phyloP scores from a whole-genome alignment of 2,113 vertebrate species.

The Pedetes capensis region DNA sequence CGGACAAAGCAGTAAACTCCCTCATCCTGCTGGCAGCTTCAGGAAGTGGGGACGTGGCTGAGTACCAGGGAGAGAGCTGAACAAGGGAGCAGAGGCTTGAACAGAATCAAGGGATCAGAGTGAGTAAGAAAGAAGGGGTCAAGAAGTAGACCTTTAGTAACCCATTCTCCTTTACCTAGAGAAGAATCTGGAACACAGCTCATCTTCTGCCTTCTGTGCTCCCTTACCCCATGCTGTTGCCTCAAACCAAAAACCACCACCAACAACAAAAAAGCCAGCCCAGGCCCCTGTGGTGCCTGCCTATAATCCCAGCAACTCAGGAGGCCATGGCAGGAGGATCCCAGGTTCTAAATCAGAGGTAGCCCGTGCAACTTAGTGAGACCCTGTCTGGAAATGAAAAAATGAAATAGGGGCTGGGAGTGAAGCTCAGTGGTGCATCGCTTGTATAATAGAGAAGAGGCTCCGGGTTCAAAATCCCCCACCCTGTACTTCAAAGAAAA shows the following conservation, averaged over 20 bases:
- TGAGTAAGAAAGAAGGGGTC: neutral
- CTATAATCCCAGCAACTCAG: too few species aligned
- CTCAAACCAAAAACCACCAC: fast-evolving
- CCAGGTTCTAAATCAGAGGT: too few species aligned
- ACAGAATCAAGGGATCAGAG: neutral
- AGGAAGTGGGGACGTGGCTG: constrained; percentile 42
- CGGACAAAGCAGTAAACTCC: constrained; percentile 19
- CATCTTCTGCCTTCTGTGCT: neutral
- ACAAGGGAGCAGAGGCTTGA: neutral
- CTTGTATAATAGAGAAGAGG: too few species aligned
- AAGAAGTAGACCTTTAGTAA: neutral
- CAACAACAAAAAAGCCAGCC: neutral
- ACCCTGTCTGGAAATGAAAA: too few species aligned
- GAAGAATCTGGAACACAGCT: neutral
- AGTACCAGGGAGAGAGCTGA: constrained; percentile 41
- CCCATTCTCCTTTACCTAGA: neutral
- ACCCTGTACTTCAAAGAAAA: too few species aligned
- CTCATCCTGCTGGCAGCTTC: constrained; percentile 64
- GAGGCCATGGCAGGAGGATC: too few species aligned
- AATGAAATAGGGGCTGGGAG: too few species aligned
- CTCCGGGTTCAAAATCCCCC: too few species aligned
- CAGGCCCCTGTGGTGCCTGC: too few species aligned
- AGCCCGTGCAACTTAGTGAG: too few species aligned
- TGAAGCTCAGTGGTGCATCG: too few species aligned
- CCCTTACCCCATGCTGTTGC: fast-evolving